phyloP scores from a whole-genome alignment of 2,113 vertebrate genomes.

The Grallaria varia region DNA sequence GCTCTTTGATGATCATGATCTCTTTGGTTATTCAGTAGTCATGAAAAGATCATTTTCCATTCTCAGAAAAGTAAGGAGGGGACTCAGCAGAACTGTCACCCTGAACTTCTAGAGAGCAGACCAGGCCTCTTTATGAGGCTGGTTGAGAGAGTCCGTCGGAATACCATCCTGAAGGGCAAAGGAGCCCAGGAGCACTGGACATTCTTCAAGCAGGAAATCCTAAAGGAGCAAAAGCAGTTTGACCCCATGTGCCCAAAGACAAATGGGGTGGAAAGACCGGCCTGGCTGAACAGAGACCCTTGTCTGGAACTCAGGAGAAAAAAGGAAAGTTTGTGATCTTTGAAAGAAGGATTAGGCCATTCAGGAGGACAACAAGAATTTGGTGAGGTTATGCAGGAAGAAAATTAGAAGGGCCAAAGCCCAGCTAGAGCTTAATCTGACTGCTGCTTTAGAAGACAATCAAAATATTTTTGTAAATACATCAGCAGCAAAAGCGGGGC shows the following conservation, averaged over 20 bases:
- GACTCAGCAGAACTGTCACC: background rate
- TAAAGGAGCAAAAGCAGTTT: background rate
- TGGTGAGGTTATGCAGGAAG: background rate
- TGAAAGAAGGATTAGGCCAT: background rate
- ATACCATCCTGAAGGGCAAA: background rate
- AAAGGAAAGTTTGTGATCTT: background rate
- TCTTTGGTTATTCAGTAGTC: too few relatives aligned
- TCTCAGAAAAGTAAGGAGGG: background rate
- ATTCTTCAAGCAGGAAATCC: background rate
- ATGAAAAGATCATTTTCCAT: background rate
- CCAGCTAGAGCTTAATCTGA: background rate
- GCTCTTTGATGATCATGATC: too few relatives aligned
- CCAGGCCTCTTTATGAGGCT: background rate
- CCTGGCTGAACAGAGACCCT: background rate
- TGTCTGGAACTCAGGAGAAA: background rate
- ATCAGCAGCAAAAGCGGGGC: background rate
- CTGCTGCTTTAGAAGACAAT: background rate
- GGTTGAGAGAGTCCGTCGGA: background rate
- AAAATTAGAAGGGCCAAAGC: background rate
- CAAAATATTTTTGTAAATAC: background rate
- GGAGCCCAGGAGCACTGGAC: background rate
- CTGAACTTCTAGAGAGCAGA: background rate
- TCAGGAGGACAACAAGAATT: background rate
- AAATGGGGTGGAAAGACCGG: background rate
- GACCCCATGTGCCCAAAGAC: background rate